A percentile compares a stretch with the other conserved stretches of the same genome.
Evolutionary conservation across 2,888 invertebrate genomes (phyloP).

Genomic region (Drosophila kuntzei): DNA sequence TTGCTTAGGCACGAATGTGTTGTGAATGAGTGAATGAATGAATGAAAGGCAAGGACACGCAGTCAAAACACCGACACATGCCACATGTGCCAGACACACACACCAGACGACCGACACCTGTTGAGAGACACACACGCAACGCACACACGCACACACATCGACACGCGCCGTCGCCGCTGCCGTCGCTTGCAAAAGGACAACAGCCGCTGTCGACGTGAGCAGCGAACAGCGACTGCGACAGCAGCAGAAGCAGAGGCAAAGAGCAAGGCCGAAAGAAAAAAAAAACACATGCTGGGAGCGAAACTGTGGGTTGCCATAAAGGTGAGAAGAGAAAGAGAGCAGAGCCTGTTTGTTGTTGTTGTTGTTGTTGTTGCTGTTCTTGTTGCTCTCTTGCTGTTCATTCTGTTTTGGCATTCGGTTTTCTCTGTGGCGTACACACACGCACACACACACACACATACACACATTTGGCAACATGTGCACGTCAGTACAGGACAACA

Average conservation of each 20-base stretch:
- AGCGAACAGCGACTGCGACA: conserved; percentile 33
- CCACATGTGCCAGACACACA: conserved; percentile 45
- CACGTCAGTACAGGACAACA: conserved; percentile 39
- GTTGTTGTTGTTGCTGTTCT: conserved; percentile 20
- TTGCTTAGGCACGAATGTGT: conserved; percentile 4
- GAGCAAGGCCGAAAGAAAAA: conserved; percentile 46
- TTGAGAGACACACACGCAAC: conserved; percentile 67
- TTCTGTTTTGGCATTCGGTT: conserved; percentile 67
- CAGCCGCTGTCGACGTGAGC: conserved; percentile 58
- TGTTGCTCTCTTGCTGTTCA: conserved; percentile 37
- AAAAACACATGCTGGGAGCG: conserved; percentile 66
- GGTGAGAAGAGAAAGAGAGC: conserved; percentile 49
- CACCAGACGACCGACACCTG: conserved; percentile 70
- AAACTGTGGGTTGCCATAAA: conserved; percentile 41
- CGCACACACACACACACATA: conserved; percentile 7
- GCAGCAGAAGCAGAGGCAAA: conserved; percentile 38
- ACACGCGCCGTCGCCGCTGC: conserved; percentile 64
- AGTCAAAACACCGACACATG: conserved; percentile 66
- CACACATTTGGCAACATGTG: conserved; percentile 70
- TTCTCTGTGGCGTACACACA: conserved; percentile 45
- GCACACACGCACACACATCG: conserved; percentile 45
- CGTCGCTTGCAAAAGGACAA: conserved; percentile 64
- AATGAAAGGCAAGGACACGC: conserved; percentile 57
- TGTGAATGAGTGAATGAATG: conserved; percentile 56
- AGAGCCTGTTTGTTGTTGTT: conserved; percentile 27